These are phyloP conservation scores for Nomada goodeniana DNA, from an alignment of 2,888 invertebrate genomes.

Conservation along the genomic window DNA sequence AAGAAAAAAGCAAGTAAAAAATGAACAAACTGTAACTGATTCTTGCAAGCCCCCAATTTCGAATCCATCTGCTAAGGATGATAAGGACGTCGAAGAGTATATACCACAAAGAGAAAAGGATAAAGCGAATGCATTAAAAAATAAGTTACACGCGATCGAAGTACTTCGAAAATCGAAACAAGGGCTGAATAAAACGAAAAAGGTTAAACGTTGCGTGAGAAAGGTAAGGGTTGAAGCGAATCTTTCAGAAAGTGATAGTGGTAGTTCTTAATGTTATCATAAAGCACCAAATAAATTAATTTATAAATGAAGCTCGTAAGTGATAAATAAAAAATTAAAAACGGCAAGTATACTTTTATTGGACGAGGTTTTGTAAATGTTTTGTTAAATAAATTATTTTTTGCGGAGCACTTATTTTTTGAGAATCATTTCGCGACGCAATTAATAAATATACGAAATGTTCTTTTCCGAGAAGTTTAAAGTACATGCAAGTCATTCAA, in stretches of 20 bases:
- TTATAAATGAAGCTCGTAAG: background rate
- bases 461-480: background rate
- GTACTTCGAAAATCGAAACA: conserved; percentile 88
- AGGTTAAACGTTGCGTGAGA: conserved; percentile 82
- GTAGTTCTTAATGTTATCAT: conserved; percentile 28
- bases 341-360: background rate
- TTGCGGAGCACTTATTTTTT: conserved; percentile 6
- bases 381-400: conserved; percentile 47
- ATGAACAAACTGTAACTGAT: conserved; percentile 13
- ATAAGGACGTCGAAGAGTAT: conserved; percentile 66
- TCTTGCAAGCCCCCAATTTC: background rate
- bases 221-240: conserved; percentile 88
- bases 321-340: no score
- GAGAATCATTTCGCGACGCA: conserved; percentile 1
- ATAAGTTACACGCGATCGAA: conserved; percentile 91
- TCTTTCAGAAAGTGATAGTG: conserved; percentile 88
- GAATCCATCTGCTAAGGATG: conserved; percentile 12
- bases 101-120: conserved; percentile 92
- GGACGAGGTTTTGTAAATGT: background rate
- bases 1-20: conserved; percentile 33
- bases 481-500: background rate
- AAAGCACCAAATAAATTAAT: background rate
- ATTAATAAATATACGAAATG: background rate
- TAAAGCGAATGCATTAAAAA: conserved; percentile 87
- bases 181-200: conserved; percentile 86